Conservation (phyloP, 2,888 invertebrate genomes). For the Scelioninae gen. 1 region DNA sequence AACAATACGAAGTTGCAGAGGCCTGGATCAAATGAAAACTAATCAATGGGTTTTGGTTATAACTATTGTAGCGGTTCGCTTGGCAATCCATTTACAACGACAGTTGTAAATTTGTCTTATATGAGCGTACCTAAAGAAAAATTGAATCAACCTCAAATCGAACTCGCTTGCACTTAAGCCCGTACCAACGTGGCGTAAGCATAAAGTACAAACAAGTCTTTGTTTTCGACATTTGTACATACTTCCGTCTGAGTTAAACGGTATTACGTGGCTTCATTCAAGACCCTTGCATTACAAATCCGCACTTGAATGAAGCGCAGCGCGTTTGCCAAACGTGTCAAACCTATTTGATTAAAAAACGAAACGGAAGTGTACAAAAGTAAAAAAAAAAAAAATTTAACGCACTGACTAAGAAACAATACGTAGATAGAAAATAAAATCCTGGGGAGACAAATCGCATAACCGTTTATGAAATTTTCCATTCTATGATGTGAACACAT, state of each 20-base stretch:
- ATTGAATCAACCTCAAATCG: constrained; percentile 32
- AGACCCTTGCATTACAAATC: not conserved
- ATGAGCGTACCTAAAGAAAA: constrained; percentile 46
- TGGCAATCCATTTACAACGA: constrained; percentile 30
- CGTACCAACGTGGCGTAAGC: constrained; percentile 4
- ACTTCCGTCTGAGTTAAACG: no score
- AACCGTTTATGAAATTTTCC: constrained; percentile 8
- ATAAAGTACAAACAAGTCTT: constrained; percentile 4
- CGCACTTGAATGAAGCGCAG: constrained; percentile 9
- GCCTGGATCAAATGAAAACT: constrained; percentile 1
- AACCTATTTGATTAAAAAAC: constrained; percentile 3
- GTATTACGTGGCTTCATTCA: constrained; percentile 18
- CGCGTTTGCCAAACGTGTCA: constrained; percentile 29
- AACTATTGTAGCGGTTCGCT: constrained; percentile 3
- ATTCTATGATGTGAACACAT: constrained; percentile 21
- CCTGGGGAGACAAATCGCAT: constrained; percentile 16
- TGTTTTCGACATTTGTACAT: constrained; percentile 7
- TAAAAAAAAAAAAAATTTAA: constrained; percentile 38
- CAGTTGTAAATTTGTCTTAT: constrained; percentile 24
- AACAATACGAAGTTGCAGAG: no score
- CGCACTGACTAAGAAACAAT: constrained; percentile 20
- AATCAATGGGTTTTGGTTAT: constrained; percentile 18
- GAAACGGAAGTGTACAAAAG: constrained; percentile 37
- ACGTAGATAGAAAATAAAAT: constrained; percentile 16
- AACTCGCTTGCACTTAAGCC: constrained; percentile 4